Percentiles rank a stretch among this genome's conserved stretches.
These are phyloP conservation scores for Anolis sagrei DNA, from an alignment of 2,113 vertebrate genomes.

Conservation along the genomic window DNA sequence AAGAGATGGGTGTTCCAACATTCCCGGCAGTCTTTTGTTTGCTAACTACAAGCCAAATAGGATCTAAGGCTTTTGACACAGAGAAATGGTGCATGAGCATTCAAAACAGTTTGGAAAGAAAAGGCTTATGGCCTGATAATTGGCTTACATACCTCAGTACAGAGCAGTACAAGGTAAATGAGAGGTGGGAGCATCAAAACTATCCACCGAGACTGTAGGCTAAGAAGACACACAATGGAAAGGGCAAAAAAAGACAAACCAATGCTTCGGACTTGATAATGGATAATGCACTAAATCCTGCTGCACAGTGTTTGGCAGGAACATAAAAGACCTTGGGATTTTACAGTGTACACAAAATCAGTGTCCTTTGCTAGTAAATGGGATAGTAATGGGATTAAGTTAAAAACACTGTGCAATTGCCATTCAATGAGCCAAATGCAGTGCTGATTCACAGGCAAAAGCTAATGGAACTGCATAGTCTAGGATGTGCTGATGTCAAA, in stretches of 20 bases:
- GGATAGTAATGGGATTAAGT: constrained; percentile 8
- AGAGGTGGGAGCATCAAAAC: constrained; percentile 13
- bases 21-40: not conserved
- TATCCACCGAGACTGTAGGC: not conserved
- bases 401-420: not conserved
- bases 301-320: not conserved
- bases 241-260: not conserved
- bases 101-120: not conserved
- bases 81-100: not conserved
- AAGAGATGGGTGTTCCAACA: not conserved
- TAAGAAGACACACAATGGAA: not conserved
- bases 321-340: constrained; percentile 5
- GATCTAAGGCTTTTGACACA: not conserved
- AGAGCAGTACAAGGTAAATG: not conserved
- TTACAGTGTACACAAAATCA: not conserved
- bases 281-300: not conserved
- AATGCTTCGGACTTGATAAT: not conserved
- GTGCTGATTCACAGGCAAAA: constrained; percentile 10
- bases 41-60: not conserved
- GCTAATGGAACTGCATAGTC: not conserved
- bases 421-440: constrained; percentile 7
- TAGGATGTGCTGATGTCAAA: not conserved
- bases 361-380: constrained; percentile 16
- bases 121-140: constrained; percentile 6
- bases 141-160: not conserved